These are phyloP conservation scores for Hyles vespertilio DNA, from an alignment of 1,140 invertebrate genomes.

Conservation along the genomic window DNA sequence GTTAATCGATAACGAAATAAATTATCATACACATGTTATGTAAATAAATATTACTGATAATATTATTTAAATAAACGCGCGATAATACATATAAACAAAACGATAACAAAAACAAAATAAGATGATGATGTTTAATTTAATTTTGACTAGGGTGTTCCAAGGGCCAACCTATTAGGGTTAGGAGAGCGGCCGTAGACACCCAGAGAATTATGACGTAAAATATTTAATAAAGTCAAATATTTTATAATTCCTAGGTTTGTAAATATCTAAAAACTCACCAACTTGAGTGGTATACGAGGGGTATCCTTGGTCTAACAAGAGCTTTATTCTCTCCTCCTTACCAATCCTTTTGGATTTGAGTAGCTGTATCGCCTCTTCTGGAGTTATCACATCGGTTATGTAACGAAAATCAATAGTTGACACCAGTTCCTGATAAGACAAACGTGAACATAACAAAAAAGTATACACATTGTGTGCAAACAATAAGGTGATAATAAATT, in stretches of 20 bases:
- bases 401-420: conserved; percentile 91
- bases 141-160: too few relatives aligned
- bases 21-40: not conserved
- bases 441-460: conserved; percentile 9
- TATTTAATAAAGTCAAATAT: too few relatives aligned
- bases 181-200: too few relatives aligned
- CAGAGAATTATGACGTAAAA: too few relatives aligned
- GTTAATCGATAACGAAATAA: not conserved
- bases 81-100: too few relatives aligned
- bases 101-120: too few relatives aligned
- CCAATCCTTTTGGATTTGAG: conserved; percentile 77
- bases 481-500: too few relatives aligned
- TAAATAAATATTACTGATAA: not conserved
- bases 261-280: conserved; percentile 56
- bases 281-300: conserved; percentile 88
- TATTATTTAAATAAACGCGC: not conserved
- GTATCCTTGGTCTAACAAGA: conserved; percentile 80
- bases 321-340: conserved; percentile 78
- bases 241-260: too few relatives aligned
- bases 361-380: conserved; percentile 87
- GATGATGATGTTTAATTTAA: too few relatives aligned
- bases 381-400: conserved; percentile 88
- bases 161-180: too few relatives aligned
- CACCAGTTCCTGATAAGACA: conserved; percentile 77
- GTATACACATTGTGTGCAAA: conserved; percentile 5